Evolutionary conservation across 2,113 vertebrate genomes (phyloP), one percentile per base, ranked within the genome.

Genomic region (Microtus richardsoni): DNA sequence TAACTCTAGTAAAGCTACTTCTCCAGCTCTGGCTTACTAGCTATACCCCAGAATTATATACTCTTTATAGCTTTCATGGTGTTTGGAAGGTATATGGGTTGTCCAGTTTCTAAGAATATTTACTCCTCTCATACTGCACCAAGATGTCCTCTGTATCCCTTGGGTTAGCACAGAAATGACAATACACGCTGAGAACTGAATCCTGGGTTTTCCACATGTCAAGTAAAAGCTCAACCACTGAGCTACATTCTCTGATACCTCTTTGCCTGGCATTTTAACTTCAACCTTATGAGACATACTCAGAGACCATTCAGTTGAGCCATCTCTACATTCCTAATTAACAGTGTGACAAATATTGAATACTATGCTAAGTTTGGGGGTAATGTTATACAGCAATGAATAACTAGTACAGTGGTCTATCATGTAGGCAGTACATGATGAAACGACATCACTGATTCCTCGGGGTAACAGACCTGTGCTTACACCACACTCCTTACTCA

Each of bases 311-410:
- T 19, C n/a, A 87, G 41, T 7, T 73, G 85, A 94, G 78, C 58
- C 41, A 80, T 52, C 60, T 80, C 58, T 75, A 60, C 47, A 92
- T 89, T 92, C 62, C 79, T 96, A 87, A 79, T n/a, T 88, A 41
- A 70, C 2, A 84, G 16, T 77, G 21, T 14, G 33, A 83, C 36
- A 47, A 90, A 39, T 39, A 73, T 89, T 88, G 68, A 89, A 47
- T 84, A 73, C 0, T 36, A 6, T 52, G 66, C 47, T 82, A 92
- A 54, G 54, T 54, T 91, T 60, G 52, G 33, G 49, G 28, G 9
- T 49, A 62, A 33, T 89, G 11, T 36, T 70, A 91, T 2, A 9
- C 2, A 91, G 47, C 2, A 54, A 19, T 28, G 73, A 54, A 79
- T 60, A 88, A 95, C 14, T 54, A 91, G 91, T 7, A 91, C 0